These are phyloP conservation scores for Phasianus colchicus DNA, from an alignment of 2,113 vertebrate genomes.

Conservation along the genomic window DNA sequence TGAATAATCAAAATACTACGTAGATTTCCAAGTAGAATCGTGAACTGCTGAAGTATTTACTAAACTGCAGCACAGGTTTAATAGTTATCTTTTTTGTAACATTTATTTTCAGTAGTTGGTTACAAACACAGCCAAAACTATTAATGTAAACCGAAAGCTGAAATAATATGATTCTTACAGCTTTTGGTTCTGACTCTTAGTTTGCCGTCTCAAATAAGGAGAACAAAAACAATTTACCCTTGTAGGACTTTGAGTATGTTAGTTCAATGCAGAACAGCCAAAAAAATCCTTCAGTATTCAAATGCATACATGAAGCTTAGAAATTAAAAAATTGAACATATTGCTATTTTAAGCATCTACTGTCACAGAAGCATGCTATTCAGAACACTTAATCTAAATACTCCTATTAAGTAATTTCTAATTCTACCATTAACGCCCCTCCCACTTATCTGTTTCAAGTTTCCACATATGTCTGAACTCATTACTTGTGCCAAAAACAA, in stretches of 20 bases:
- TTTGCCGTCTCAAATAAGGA: not conserved
- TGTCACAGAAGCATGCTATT: not conserved
- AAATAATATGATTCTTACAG: not conserved
- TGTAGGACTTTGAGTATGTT: not conserved
- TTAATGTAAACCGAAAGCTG: not conserved
- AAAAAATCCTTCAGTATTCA: not conserved
- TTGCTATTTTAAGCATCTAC: not conserved
- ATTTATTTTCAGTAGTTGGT: not conserved
- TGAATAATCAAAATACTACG: conserved; percentile 8
- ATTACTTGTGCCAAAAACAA: not conserved
- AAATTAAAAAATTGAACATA: not conserved
- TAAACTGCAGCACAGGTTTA: not conserved
- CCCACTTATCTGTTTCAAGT: not conserved
- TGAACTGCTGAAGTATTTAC: not conserved
- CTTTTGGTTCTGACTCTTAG: not conserved
- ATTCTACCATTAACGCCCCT: not conserved
- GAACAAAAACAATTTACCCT: not conserved
- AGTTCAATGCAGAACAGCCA: not conserved
- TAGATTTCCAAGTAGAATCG: not conserved
- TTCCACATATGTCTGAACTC: not conserved
- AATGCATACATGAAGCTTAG: not conserved
- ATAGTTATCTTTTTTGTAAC: not conserved
- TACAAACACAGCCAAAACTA: not conserved
- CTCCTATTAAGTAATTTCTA: not conserved
- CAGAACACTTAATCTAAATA: not conserved